Conservation (phyloP, 2,113 vertebrate species). For the Campylorhamphus procurvoides region DNA sequence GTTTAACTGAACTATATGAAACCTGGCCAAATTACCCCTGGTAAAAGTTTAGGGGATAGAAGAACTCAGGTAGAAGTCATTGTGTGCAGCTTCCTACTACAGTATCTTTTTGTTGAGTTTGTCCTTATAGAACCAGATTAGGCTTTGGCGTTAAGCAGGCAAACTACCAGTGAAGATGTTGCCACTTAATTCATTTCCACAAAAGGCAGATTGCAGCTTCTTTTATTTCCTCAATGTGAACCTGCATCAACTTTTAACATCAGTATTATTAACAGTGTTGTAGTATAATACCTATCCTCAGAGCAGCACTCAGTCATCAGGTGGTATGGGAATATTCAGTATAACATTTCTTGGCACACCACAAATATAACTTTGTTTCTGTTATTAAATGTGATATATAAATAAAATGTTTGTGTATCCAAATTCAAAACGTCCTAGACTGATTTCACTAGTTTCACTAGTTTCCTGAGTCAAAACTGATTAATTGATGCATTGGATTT, state of each 20-base stretch:
- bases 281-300: background rate
- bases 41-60: slow-evolving; percentile 22
- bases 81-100: slow-evolving; percentile 18
- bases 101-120: background rate
- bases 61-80: background rate
- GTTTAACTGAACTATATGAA: background rate
- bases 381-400: background rate
- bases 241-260: background rate
- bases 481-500: background rate
- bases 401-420: background rate
- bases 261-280: background rate
- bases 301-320: background rate
- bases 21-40: background rate
- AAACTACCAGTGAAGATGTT: background rate
- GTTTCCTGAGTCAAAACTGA: background rate
- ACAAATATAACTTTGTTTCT: background rate
- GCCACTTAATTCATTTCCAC: background rate
- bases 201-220: background rate
- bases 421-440: background rate
- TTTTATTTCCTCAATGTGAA: background rate
- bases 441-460: background rate
- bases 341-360: background rate
- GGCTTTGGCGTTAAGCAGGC: background rate
- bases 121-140: background rate
- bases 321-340: background rate